These are phyloP conservation scores for Oncorhynchus nerka DNA, from an alignment of 2,113 vertebrate genomes.

Conservation along the genomic window DNA sequence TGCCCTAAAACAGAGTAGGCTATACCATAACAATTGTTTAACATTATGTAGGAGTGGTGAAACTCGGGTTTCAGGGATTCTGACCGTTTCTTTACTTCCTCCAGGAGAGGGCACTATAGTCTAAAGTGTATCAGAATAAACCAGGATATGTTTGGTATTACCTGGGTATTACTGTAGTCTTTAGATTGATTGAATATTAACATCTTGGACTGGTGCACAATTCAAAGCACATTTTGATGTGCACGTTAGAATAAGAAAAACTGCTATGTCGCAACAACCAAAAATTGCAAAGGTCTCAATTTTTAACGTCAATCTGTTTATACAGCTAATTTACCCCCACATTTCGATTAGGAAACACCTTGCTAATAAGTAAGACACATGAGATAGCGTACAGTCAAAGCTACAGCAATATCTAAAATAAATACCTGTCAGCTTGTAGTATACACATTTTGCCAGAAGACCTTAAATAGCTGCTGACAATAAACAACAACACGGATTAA, in stretches of 20 bases:
- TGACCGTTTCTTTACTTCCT: neutral
- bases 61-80: neutral
- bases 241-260: slow-evolving; percentile 19
- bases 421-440: slow-evolving; percentile 46
- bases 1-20: neutral
- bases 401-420: slow-evolving; percentile 60
- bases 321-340: slow-evolving; percentile 31
- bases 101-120: neutral
- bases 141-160: neutral
- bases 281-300: slow-evolving; percentile 32
- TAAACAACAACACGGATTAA: slow-evolving; percentile 31
- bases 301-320: slow-evolving; percentile 35
- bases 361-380: slow-evolving; percentile 63
- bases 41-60: neutral
- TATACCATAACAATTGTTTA: neutral
- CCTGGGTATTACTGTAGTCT: neutral
- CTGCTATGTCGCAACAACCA: slow-evolving; percentile 34
- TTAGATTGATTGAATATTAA: neutral
- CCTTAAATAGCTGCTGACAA: slow-evolving; percentile 50
- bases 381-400: slow-evolving; percentile 54
- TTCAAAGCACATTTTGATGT: slow-evolving; percentile 11
- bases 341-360: slow-evolving; percentile 39
- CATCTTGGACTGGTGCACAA: slow-evolving; percentile 21
- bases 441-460: slow-evolving; percentile 47
- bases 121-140: neutral